Conservation (phyloP, 2,113 vertebrate species). For the Parotia lawesii region DNA sequence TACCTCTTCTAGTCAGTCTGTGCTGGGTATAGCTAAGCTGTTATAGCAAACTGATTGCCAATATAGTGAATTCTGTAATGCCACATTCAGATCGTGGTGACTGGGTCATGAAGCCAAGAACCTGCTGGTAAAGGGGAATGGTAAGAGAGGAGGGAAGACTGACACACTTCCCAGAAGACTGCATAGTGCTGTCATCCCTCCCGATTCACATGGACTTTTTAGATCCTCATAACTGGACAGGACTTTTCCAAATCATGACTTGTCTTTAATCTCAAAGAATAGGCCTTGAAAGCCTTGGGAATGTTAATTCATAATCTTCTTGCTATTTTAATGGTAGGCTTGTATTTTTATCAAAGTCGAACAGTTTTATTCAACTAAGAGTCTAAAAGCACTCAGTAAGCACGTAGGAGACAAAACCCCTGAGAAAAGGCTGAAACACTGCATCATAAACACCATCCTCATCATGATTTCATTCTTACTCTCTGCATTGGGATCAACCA, state of each 20-base stretch:
- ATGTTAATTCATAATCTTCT: background rate
- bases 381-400: background rate
- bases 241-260: background rate
- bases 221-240: background rate
- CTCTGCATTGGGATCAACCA: background rate
- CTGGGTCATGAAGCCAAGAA: background rate
- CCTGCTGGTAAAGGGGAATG: background rate
- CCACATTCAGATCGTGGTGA: background rate
- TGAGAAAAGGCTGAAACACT: background rate
- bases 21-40: background rate
- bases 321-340: background rate
- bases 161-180: background rate
- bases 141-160: background rate
- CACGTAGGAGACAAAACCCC: background rate
- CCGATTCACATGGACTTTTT: background rate
- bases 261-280: background rate
- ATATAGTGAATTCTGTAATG: background rate
- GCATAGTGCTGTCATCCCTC: background rate
- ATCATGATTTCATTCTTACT: background rate
- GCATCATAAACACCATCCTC: background rate
- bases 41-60: background rate
- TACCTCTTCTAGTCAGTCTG: background rate
- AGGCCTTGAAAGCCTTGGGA: background rate
- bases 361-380: background rate
- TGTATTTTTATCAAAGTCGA: fast-evolving